Percentiles rank a stretch among this genome's conserved stretches.
These are phyloP conservation scores for Tetraodon nigroviridis DNA, from an alignment of 2,113 vertebrate species.

Conservation along the genomic window DNA sequence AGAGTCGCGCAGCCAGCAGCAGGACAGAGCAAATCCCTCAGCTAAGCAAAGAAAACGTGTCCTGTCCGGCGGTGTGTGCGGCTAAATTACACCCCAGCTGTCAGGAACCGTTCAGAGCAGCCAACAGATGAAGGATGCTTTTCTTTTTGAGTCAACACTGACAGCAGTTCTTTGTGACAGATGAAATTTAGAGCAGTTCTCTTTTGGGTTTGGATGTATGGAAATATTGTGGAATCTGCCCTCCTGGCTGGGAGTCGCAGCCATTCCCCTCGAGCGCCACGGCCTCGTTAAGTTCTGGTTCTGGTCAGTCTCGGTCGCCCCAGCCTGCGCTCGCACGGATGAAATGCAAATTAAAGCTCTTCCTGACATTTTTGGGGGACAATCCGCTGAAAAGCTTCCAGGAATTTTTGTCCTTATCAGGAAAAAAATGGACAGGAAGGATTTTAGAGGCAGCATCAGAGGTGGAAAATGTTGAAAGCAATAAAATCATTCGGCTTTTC, in stretches of 20 bases:
- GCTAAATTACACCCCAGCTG: neutral
- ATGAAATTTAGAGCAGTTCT: constrained; percentile 8
- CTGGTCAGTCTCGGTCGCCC: constrained; percentile 31
- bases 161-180: too few relatives aligned
- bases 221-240: constrained; percentile 22
- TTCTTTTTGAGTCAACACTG: too few relatives aligned
- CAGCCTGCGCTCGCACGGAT: constrained; percentile 22
- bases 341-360: constrained; percentile 37
- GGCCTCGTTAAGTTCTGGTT: constrained; percentile 53
- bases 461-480: constrained; percentile 29
- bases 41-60: constrained; percentile 15
- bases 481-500: constrained; percentile 40
- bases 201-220: constrained; percentile 20
- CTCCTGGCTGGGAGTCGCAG: constrained; percentile 29
- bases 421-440: neutral
- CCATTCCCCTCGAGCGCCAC: constrained; percentile 31
- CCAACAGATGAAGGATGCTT: too few relatives aligned
- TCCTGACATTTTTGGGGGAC: constrained; percentile 18
- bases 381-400: constrained; percentile 25
- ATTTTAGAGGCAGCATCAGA: neutral
- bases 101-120: too few relatives aligned
- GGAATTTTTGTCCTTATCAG: constrained; percentile 17
- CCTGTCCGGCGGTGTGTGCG: neutral
- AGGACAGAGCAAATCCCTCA: constrained; percentile 8
- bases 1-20: constrained; percentile 17